A percentile compares a stretch with the other conserved stretches of the same genome.
Conservation (phyloP, 2,113 vertebrate genomes). For the Engystomops pustulosus region DNA sequence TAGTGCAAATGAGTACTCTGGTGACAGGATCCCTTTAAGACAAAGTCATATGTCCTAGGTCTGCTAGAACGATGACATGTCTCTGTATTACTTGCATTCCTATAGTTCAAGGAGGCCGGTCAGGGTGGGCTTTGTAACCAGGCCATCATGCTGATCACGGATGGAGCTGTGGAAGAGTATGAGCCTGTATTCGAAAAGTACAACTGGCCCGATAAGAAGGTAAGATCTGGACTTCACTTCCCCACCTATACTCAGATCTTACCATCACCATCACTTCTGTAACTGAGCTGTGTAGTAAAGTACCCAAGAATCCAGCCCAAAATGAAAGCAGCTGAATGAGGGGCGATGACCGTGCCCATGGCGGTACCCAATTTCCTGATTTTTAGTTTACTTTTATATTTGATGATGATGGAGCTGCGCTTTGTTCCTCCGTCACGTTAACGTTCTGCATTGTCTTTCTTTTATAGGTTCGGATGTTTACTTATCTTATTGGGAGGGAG, state of each 20-base stretch:
- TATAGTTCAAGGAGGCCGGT: slow-evolving; percentile 75
- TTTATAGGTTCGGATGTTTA: slow-evolving; percentile 90
- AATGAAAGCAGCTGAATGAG: neutral
- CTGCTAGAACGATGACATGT: too few relatives aligned
- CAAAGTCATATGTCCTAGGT: too few relatives aligned
- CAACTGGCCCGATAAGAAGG: slow-evolving; percentile 92
- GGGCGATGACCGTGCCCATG: neutral
- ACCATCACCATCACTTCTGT: too few relatives aligned
- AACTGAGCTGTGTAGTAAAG: too few relatives aligned
- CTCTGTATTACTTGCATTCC: slow-evolving; percentile 2
- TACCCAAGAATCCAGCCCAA: too few relatives aligned
- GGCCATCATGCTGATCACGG: slow-evolving; percentile 95
- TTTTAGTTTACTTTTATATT: too few relatives aligned
- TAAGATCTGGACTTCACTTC: slow-evolving; percentile 65
- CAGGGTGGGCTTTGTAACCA: slow-evolving; percentile 94
- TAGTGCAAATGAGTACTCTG: too few relatives aligned
- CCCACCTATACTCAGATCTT: too few relatives aligned
- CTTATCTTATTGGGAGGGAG: slow-evolving; percentile 93
- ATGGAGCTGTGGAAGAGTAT: slow-evolving; percentile 92
- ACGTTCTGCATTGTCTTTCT: too few relatives aligned
- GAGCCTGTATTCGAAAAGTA: slow-evolving; percentile 89
- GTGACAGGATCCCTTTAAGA: too few relatives aligned
- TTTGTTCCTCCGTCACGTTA: too few relatives aligned
- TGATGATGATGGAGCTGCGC: too few relatives aligned
- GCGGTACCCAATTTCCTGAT: neutral